A percentile compares a stretch with the other conserved stretches of the same genome.
Evolutionary conservation across 1,140 invertebrate genomes (phyloP).

Genomic region (Apis dorsata): DNA sequence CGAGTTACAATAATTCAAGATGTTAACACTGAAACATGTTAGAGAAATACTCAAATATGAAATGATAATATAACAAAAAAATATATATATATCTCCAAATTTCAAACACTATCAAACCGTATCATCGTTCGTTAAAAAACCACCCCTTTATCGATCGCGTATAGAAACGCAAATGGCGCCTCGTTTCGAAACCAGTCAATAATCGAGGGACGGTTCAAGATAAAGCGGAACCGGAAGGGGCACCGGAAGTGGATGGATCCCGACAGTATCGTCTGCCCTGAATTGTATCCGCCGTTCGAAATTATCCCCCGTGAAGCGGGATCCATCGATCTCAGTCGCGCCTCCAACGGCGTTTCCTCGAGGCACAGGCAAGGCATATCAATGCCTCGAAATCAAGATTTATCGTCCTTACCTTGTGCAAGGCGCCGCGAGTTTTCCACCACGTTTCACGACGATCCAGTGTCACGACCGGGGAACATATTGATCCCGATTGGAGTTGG

Average conservation of each 20-base stretch:
- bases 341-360: conserved; percentile 6
- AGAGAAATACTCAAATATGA: too few relatives aligned
- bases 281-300: background rate
- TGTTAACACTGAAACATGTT: too few relatives aligned
- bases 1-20: too few relatives aligned
- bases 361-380: conserved; percentile 14
- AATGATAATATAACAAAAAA: too few relatives aligned
- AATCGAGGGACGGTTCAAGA: background rate
- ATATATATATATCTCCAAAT: too few relatives aligned
- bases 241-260: background rate
- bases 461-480: conserved; percentile 26
- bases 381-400: conserved; percentile 46
- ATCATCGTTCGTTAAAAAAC: background rate
- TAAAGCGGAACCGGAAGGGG: background rate
- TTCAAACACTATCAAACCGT: too few relatives aligned
- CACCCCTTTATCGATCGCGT: too few relatives aligned
- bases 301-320: background rate
- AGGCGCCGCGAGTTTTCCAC: conserved; percentile 41
- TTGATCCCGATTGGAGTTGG: background rate
- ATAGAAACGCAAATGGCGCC: too few relatives aligned
- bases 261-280: too few relatives aligned
- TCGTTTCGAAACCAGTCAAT: background rate
- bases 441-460: conserved; percentile 7
- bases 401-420: conserved; percentile 31
- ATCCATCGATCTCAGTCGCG: background rate